Evolutionary conservation across 2,888 invertebrate genomes (phyloP), one percentile per base, ranked within the genome.

Genomic region (Drosophila demipolita): DNA sequence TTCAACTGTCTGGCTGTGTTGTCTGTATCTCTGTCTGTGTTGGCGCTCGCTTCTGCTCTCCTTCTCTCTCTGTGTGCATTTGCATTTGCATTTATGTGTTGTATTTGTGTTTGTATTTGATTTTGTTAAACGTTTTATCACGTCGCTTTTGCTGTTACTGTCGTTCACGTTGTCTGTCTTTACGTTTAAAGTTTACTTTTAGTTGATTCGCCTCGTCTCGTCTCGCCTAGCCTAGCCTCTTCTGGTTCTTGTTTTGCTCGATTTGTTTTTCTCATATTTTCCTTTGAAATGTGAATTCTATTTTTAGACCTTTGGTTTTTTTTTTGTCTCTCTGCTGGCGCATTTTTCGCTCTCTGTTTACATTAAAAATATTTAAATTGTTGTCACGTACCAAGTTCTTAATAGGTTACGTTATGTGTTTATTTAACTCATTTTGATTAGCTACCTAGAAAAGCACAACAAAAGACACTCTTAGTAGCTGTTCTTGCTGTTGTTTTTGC

Each of bases 371-470:
- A 87, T 89, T 87, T 79, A 89, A 89, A 87, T 87, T 89, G 84
- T 89, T 88, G 87, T 87, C 87, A 87, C 87, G 89, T 87, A 88
- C 81, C 74, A 89, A 89, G 87, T 89, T 89, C 82, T 88, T 88
- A 87, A 89, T 87, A 89, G 89, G 89, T 87, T 87, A 89, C 84
- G 87, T 87, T 87, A 86, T 87, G 89, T 88, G 87, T 86, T 83
- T 88, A 88, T 86, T 87, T 88, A 88, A 87, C 87, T 87, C 87
- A 88, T 86, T 87, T 87, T 84, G 87, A 88, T 87, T 87, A 87
- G 84, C 80, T 76, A 75, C 64, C 76, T 78, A 78, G 80, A 83
- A 82, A 80, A 82, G 69, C 68, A 80, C 76, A 88, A 77, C 66
- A 82, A 83, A 74, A 75, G 81, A 79, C 79, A 78, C 73, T 76